These are phyloP conservation scores for Colossoma macropomum DNA, from an alignment of 2,113 vertebrate genomes.

Conservation along the genomic window DNA sequence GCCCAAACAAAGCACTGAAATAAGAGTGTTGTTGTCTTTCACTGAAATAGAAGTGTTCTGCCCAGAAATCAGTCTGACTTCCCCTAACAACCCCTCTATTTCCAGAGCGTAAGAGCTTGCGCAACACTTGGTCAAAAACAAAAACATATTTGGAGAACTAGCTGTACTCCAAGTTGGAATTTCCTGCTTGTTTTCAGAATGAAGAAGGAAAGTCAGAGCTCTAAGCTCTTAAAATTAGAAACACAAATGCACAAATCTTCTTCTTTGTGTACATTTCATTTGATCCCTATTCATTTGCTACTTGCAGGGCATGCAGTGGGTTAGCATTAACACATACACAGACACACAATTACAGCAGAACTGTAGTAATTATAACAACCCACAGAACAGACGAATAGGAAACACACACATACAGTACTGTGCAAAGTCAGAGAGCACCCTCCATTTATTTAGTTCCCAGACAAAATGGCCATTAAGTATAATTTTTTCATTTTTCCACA, in stretches of 20 bases:
- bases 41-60: background rate
- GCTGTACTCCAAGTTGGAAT: constrained; percentile 4
- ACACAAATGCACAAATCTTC: background rate
- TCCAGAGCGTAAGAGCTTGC: background rate
- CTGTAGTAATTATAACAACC: too few relatives aligned
- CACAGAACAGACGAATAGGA: too few relatives aligned
- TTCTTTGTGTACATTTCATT: too few relatives aligned
- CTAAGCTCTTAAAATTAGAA: constrained; percentile 2
- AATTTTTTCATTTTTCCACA: too few relatives aligned
- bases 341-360: background rate
- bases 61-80: background rate
- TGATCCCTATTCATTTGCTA: background rate
- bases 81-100: background rate
- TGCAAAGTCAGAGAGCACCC: too few relatives aligned
- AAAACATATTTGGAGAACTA: background rate
- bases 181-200: constrained; percentile 25
- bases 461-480: too few relatives aligned
- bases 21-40: background rate
- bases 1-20: background rate
- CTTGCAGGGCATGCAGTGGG: too few relatives aligned
- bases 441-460: too few relatives aligned
- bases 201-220: background rate
- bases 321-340: background rate
- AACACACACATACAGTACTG: too few relatives aligned
- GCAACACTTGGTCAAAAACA: background rate